Evolutionary conservation across 1,140 invertebrate genomes (phyloP).

Genomic region (Drosophila obscura): DNA sequence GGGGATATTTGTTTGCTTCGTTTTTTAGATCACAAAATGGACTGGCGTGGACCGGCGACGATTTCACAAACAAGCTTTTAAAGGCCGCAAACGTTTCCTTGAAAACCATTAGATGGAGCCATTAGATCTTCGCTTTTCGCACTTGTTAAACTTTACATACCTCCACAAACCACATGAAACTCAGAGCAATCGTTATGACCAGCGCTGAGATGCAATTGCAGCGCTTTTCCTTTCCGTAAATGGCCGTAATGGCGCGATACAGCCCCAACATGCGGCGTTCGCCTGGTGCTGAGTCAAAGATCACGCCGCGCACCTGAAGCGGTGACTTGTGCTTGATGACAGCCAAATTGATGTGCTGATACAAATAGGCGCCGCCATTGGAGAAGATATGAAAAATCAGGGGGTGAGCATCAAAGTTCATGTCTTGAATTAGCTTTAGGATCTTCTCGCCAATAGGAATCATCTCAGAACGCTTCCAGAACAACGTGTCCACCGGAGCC

Average conservation of each 20-base stretch:
- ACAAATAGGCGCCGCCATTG: slow-evolving; percentile 90
- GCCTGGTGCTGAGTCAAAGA: slow-evolving; percentile 91
- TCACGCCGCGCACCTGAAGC: slow-evolving; percentile 88
- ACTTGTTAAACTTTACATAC: slow-evolving; percentile 38
- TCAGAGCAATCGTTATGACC: slow-evolving; percentile 86
- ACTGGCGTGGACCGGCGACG: slow-evolving; percentile 80
- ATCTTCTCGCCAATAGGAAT: slow-evolving; percentile 87
- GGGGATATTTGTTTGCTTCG: slow-evolving; percentile 86
- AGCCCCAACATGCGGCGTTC: slow-evolving; percentile 86
- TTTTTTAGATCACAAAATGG: slow-evolving; percentile 84
- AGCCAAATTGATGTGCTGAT: slow-evolving; percentile 87
- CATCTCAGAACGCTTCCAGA: slow-evolving; percentile 87
- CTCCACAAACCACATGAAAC: slow-evolving; percentile 87
- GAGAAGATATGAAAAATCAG: slow-evolving; percentile 92
- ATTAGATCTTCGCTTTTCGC: neutral
- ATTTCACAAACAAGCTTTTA: slow-evolving; percentile 73
- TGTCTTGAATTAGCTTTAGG: slow-evolving; percentile 88
- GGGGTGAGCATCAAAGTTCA: slow-evolving; percentile 88
- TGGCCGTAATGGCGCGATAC: slow-evolving; percentile 86
- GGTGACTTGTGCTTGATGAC: slow-evolving; percentile 84
- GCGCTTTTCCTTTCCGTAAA: slow-evolving; percentile 85
- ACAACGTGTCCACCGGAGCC: slow-evolving; percentile 88
- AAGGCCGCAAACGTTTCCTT: slow-evolving; percentile 79
- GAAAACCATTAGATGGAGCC: neutral
- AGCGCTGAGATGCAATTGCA: slow-evolving; percentile 86